These are phyloP conservation scores for Teleiodes luculella DNA, from an alignment of 2,888 invertebrate species.

Conservation along the genomic window DNA sequence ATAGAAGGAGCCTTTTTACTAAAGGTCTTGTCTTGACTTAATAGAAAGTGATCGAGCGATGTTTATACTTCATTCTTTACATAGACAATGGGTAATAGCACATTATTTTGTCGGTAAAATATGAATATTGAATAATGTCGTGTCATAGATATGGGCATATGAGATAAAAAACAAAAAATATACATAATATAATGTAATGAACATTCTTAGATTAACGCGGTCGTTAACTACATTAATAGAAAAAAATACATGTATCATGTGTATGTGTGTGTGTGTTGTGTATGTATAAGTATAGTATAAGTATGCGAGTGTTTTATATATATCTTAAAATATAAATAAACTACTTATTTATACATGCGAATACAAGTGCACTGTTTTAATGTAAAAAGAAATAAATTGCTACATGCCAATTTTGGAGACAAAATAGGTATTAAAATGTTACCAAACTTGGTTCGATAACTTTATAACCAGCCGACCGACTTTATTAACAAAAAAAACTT, in stretches of 20 bases:
- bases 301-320: too few relatives aligned
- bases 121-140: background rate
- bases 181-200: too few relatives aligned
- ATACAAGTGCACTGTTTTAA: too few relatives aligned
- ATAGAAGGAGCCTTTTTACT: constrained; percentile 35
- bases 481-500: background rate
- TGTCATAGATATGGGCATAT: background rate
- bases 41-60: constrained; percentile 52
- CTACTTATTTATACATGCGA: too few relatives aligned
- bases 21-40: constrained; percentile 32
- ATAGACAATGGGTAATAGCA: constrained; percentile 7
- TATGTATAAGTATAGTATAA: too few relatives aligned
- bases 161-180: too few relatives aligned
- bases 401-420: background rate
- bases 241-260: too few relatives aligned
- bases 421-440: background rate
- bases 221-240: too few relatives aligned
- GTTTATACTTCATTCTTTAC: constrained; percentile 2
- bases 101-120: background rate
- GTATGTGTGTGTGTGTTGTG: too few relatives aligned
- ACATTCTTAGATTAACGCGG: too few relatives aligned
- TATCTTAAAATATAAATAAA: too few relatives aligned
- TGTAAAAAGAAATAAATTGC: too few relatives aligned
- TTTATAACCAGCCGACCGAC: background rate
- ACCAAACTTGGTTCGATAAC: background rate